Evolutionary conservation across 2,113 vertebrate species (phyloP), one percentile per base, ranked within the genome.

Genomic region (Salvelinus namaycush): DNA sequence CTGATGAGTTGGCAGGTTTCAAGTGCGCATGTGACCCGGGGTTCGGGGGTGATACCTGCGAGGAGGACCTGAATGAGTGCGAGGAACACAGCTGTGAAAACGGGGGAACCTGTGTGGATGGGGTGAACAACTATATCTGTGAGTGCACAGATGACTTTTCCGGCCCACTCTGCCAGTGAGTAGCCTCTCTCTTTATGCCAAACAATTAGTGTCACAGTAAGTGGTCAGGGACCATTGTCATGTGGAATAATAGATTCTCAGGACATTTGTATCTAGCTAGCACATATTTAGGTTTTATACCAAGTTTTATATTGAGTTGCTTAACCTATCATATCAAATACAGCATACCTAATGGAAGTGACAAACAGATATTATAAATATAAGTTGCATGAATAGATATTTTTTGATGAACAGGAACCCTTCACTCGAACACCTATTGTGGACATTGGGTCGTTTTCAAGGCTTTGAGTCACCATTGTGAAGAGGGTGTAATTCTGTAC

Each of bases 81-180:
- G 85, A 93, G 72, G 87, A 86, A 57, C 95, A 95, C n/a, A 78
- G 80, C 26, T 97, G 96, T 87, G 86, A 92, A 8, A 91, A 97
- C 0, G 93, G 95, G 5, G 96, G 91, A 0, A 92, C 85, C n/a
- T 97, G 96, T 26, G 0, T 91, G 0, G 96, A 96, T 0, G 92
- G 90, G 2, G 76, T 91, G 0, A 94, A 95, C 31, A 89, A 72
- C 0, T 97, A 94, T 92, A 93, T 91, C 82, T 97, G 96, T 75
- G 65, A 73, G 31, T 97, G 95, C 75, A 91, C 93, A 0, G 75
- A 90, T 0, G 85, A 90, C 48, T 95, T 88, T 72, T 93, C 88
- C 0, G 96, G 96, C 0, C 91, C 89, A 0, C 92, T 83, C 69
- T 97, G 96, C 90, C 92, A 97, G 96, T 97, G 83, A 93, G 95